Base-by-base conservation (phyloP, 2,888 invertebrate genomes). In the Metacarcinus magister region DNA sequence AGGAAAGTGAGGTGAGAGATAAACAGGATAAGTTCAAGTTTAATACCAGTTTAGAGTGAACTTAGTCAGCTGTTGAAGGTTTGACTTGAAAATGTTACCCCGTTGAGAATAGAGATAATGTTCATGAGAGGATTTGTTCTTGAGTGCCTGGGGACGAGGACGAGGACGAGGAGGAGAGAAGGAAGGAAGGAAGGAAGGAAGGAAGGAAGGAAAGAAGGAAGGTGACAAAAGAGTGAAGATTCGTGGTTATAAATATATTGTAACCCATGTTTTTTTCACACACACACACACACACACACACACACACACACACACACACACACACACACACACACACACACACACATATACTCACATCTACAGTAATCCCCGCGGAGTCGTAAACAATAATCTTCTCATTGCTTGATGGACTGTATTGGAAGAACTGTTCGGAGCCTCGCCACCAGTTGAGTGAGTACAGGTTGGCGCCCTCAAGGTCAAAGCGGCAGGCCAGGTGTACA, bases 371-470 rank as follows among this genome's bases (percentile, higher is more conserved):
- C 28, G 82, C 32, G 32, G 82, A 82, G 8, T 28, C 32, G 82
- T 82, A 82, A 1, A 82, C 32, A 13, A 32, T 82, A 23, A 82
- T 82, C 90, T 90, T 32, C 16, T 94, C 95, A 0, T 8, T 39
- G 48, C 95, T 95, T 92, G 96, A 93, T 2, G 94, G 96, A 43
- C 95, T 95, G 96, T 95, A 96, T 95, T 96, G 96, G 94, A 94
- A 96, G 95, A 96, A 96, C 96, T 96, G 96, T 28, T 96, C 96
- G 23, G 92, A 95, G 10, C 96, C 96, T 13, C 96, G 23, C 96
- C 96, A 96, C 96, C 96, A 96, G 95, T 95, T 96, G 95, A 96
- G 96, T 23, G 96, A 96, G 91, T 96, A 96, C 46, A 96, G 96
- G 23, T 54, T 95, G 19, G 90, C 95, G 10, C 96, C 96, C 46